These are phyloP conservation scores for Hoplodrina blanda DNA, from an alignment of 2,888 invertebrate species.

Conservation along the genomic window DNA sequence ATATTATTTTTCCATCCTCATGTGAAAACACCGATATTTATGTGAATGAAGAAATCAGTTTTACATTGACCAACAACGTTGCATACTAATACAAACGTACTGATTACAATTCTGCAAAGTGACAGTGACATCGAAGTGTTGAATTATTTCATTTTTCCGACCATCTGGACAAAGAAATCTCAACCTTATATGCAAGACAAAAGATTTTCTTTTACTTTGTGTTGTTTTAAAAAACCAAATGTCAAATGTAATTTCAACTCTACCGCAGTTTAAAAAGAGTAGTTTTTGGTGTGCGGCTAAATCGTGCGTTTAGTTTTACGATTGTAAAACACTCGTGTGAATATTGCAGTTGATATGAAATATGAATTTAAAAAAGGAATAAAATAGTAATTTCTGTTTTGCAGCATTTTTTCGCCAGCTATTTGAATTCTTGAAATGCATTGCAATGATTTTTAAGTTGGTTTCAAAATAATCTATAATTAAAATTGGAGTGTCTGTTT, in stretches of 20 bases:
- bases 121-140: slow-evolving; percentile 37
- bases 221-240: not conserved
- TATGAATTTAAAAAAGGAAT: slow-evolving; percentile 46
- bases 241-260: slow-evolving; percentile 13
- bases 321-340: slow-evolving; percentile 44
- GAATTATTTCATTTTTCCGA: slow-evolving; percentile 25
- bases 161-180: not conserved
- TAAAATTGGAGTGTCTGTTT: too few relatives aligned
- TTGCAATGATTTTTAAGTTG: not conserved
- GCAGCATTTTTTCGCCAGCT: slow-evolving; percentile 5
- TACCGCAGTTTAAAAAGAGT: rapidly evolving
- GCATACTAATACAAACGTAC: slow-evolving; percentile 21
- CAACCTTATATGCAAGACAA: not conserved
- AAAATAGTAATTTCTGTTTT: slow-evolving; percentile 19
- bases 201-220: not conserved
- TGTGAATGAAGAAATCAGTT: slow-evolving; percentile 2
- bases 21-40: not conserved
- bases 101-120: slow-evolving; percentile 31
- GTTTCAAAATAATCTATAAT: not conserved
- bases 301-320: slow-evolving; percentile 19
- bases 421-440: not conserved
- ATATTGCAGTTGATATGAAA: slow-evolving; percentile 48
- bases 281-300: slow-evolving; percentile 2
- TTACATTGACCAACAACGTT: slow-evolving; percentile 31
- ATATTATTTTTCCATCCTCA: not conserved